These are phyloP conservation scores for Hemicordylus capensis DNA, from an alignment of 2,113 vertebrate genomes.

Conservation along the genomic window DNA sequence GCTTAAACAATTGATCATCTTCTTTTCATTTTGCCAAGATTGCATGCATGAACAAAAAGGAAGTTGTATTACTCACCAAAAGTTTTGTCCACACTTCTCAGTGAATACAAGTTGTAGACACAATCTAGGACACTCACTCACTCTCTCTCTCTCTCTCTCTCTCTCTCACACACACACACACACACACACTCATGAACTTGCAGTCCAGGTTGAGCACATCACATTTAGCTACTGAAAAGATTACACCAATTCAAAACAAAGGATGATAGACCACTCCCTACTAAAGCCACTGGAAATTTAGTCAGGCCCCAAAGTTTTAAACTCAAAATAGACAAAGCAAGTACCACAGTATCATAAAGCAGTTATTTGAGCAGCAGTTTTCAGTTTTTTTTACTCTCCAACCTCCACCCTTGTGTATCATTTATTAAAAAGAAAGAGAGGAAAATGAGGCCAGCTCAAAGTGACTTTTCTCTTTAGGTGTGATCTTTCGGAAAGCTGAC, in stretches of 20 bases:
- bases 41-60: background rate
- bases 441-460: too few relatives aligned
- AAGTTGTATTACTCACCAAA: background rate
- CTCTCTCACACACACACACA: background rate
- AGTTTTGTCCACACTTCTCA: slow-evolving; percentile 7
- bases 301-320: background rate
- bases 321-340: background rate
- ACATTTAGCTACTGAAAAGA: background rate
- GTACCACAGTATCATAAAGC: background rate
- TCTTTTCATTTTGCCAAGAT: background rate
- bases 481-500: background rate
- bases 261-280: background rate
- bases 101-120: background rate
- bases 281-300: slow-evolving; percentile 13
- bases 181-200: background rate
- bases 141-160: background rate
- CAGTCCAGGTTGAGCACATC: background rate
- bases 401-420: background rate
- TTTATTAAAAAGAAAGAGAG: background rate
- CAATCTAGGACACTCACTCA: background rate
- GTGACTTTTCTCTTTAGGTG: background rate
- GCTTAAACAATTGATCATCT: background rate
- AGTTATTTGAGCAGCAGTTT: background rate
- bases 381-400: background rate
- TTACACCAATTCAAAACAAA: background rate